A percentile compares a stretch with the other conserved stretches of the same genome.
Conservation (phyloP, 1,140 invertebrate genomes). For the Anagrus nilaparvatae region DNA sequence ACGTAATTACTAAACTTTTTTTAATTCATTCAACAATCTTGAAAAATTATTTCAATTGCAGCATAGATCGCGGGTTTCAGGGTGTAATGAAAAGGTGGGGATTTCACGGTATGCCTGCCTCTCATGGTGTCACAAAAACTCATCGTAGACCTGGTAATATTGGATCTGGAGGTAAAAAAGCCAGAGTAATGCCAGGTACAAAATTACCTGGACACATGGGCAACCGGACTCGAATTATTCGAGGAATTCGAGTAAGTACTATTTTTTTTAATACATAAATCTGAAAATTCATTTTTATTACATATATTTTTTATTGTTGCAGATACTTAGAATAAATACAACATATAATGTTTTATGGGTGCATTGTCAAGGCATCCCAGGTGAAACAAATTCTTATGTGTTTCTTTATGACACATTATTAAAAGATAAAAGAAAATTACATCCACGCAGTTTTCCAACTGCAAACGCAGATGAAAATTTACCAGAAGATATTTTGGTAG, state of each 20-base stretch:
- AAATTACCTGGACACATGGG: slow-evolving; percentile 98
- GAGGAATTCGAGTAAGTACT: slow-evolving; percentile 57
- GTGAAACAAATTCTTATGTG: slow-evolving; percentile 67
- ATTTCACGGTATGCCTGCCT: slow-evolving; percentile 86
- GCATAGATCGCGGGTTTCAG: slow-evolving; percentile 92
- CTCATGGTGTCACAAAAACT: slow-evolving; percentile 90
- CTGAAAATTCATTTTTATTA: neutral
- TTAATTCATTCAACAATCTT: slow-evolving; percentile 1
- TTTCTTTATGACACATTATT: slow-evolving; percentile 74
- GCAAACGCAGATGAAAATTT: slow-evolving; percentile 45
- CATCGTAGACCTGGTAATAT: slow-evolving; percentile 87
- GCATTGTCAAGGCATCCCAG: slow-evolving; percentile 68
- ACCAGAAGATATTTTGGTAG: slow-evolving; percentile 61
- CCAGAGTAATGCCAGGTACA: slow-evolving; percentile 84
- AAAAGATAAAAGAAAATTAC: slow-evolving; percentile 47
- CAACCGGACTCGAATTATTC: slow-evolving; percentile 57
- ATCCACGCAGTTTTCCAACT: slow-evolving; percentile 77
- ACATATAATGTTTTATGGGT: slow-evolving; percentile 91
- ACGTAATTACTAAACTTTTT: slow-evolving; percentile 59
- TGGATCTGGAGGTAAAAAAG: slow-evolving; percentile 73
- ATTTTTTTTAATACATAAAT: neutral
- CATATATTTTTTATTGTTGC: slow-evolving; percentile 20
- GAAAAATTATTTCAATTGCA: slow-evolving; percentile 36
- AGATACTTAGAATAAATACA: slow-evolving; percentile 85
- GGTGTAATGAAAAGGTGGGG: slow-evolving; percentile 95